Conservation (phyloP, 2,888 invertebrate genomes). For the Herminia tarsipennalis region DNA sequence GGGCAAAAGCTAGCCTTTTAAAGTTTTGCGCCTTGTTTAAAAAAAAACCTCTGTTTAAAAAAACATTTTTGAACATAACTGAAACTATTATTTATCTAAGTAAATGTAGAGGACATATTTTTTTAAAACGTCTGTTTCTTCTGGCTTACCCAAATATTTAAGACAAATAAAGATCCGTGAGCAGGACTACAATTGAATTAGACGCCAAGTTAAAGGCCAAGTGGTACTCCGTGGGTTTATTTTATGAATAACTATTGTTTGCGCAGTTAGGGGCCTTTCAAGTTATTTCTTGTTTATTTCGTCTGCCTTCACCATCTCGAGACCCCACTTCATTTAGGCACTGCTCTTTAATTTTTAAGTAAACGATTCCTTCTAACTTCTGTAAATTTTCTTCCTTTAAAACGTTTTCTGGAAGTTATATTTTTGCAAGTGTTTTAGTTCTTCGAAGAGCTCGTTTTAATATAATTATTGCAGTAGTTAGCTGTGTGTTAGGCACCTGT, state of each 20-base stretch:
- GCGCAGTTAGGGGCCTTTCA: conserved; percentile 10
- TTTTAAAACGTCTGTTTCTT: not conserved
- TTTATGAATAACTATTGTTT: conserved; percentile 19
- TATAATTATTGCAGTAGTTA: too few relatives aligned
- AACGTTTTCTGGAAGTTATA: not conserved
- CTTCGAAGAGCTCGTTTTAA: too few relatives aligned
- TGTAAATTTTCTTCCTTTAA: not conserved
- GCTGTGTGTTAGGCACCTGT: too few relatives aligned
- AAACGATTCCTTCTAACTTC: not conserved
- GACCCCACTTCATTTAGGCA: conserved; percentile 5
- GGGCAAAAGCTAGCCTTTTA: too few relatives aligned
- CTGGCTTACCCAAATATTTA: conserved; percentile 11
- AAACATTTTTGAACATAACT: too few relatives aligned
- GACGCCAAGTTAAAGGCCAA: conserved; percentile 6
- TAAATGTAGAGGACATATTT: too few relatives aligned
- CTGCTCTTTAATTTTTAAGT: not conserved
- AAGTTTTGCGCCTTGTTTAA: too few relatives aligned
- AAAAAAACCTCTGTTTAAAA: too few relatives aligned
- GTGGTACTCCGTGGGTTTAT: conserved; percentile 13
- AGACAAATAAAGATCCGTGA: conserved; percentile 3
- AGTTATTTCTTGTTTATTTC: conserved; percentile 8
- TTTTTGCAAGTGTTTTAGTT: too few relatives aligned
- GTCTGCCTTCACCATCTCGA: not conserved
- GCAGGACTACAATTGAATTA: conserved; percentile 15
- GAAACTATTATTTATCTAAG: too few relatives aligned